phyloP scores from a whole-genome alignment of 2,797 vertebrate species.

The Urocyon cinereoargenteus region DNA sequence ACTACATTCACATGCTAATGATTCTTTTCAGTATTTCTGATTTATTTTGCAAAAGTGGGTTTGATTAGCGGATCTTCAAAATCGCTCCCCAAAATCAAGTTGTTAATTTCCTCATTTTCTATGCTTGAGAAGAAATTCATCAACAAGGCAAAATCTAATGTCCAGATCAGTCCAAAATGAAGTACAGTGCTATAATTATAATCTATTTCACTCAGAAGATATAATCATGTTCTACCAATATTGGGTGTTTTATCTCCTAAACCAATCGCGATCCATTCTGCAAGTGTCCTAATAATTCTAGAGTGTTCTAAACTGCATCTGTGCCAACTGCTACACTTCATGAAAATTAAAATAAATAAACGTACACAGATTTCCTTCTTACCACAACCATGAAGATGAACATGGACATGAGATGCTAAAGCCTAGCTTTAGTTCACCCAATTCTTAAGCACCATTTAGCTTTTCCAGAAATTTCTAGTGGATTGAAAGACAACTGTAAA shows the following conservation, averaged over 20 bases:
- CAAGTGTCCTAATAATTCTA: not conserved
- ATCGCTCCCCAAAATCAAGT: not conserved
- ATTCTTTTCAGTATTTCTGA: slow-evolving; percentile 13
- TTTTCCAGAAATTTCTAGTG: not conserved
- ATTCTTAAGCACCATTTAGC: not conserved
- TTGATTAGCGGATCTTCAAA: not conserved
- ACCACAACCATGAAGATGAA: slow-evolving; percentile 1
- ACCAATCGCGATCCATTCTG: not conserved
- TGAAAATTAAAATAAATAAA: slow-evolving; percentile 45
- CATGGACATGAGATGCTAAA: not conserved
- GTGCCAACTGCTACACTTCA: not conserved
- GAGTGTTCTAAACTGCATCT: not conserved
- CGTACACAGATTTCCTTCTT: not conserved
- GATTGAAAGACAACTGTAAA: not conserved
- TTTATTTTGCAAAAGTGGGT: not conserved
- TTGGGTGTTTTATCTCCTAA: not conserved
- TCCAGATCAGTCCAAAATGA: not conserved
- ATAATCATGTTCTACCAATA: not conserved
- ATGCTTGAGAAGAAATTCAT: slow-evolving; percentile 12
- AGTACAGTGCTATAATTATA: not conserved
- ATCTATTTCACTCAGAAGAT: not conserved
- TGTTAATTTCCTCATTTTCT: slow-evolving; percentile 59
- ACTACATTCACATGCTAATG: not conserved
- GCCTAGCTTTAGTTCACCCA: not conserved
- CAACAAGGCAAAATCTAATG: not conserved